Conservation (phyloP, 2,888 invertebrate species). For the Eupithecia inturbata region DNA sequence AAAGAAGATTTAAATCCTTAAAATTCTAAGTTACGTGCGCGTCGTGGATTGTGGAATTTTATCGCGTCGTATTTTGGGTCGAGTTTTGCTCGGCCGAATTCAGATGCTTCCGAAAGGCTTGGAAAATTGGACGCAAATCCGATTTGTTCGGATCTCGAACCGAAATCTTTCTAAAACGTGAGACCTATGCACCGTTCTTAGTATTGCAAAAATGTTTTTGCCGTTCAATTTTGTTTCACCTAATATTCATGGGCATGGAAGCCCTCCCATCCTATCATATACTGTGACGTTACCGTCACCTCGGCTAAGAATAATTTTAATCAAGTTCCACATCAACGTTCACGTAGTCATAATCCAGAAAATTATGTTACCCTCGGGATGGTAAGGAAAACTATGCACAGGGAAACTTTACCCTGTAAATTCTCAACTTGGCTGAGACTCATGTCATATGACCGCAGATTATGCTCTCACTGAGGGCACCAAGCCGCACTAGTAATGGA, state of each 20-base stretch:
- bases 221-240: neutral
- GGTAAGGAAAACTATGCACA: constrained; percentile 46
- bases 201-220: constrained; percentile 31
- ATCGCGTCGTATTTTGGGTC: constrained; percentile 64
- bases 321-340: constrained; percentile 3
- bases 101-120: constrained; percentile 72
- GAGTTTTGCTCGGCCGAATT: constrained; percentile 66
- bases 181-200: constrained; percentile 58
- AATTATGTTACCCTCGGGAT: constrained; percentile 42
- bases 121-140: constrained; percentile 81
- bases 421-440: constrained; percentile 52
- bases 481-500: neutral
- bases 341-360: constrained; percentile 26
- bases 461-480: neutral
- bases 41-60: constrained; percentile 63
- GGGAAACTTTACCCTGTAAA: constrained; percentile 55
- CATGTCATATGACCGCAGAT: constrained; percentile 3
- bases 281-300: neutral
- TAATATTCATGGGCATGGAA: neutral
- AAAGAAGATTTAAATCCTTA: constrained; percentile 70
- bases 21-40: constrained; percentile 65
- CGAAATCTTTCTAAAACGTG: constrained; percentile 63
- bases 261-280: neutral
- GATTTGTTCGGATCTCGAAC: constrained; percentile 71
- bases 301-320: neutral